Conservation (phyloP, 1,140 invertebrate species). For the Anoplolepis gracilipes region DNA sequence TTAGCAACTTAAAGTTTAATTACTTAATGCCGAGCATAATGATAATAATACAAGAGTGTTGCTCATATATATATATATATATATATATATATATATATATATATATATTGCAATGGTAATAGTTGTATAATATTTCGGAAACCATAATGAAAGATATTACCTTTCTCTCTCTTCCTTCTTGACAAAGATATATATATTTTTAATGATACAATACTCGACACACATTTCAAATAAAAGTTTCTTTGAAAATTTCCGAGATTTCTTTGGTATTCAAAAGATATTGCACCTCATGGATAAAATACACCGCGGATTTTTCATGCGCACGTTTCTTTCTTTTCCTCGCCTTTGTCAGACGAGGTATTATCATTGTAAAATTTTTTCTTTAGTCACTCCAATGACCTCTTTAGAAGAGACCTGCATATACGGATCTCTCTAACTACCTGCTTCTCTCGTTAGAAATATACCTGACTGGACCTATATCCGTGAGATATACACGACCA, state of each 20-base stretch:
- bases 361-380: slow-evolving; percentile 59
- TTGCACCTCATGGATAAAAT: not conserved
- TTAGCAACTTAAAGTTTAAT: not conserved
- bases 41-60: not conserved
- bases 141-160: not conserved
- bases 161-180: not conserved
- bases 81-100: too few species aligned
- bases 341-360: not conserved
- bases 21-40: not conserved
- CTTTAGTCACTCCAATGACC: slow-evolving; percentile 61
- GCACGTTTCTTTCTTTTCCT: not conserved
- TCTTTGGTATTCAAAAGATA: not conserved
- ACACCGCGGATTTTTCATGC: slow-evolving; percentile 44
- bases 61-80: too few species aligned
- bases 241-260: not conserved
- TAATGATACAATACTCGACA: not conserved
- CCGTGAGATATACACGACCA: slow-evolving; percentile 19
- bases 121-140: not conserved
- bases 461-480: too few species aligned
- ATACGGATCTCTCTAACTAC: slow-evolving; percentile 61
- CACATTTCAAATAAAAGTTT: not conserved
- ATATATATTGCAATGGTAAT: too few species aligned
- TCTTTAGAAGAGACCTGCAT: slow-evolving; percentile 51
- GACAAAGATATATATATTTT: not conserved
- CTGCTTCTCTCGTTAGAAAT: slow-evolving; percentile 60